A percentile compares a stretch with the other conserved stretches of the same genome.
Evolutionary conservation across 2,888 invertebrate species (phyloP).

Genomic region (Diloba caeruleocephala): DNA sequence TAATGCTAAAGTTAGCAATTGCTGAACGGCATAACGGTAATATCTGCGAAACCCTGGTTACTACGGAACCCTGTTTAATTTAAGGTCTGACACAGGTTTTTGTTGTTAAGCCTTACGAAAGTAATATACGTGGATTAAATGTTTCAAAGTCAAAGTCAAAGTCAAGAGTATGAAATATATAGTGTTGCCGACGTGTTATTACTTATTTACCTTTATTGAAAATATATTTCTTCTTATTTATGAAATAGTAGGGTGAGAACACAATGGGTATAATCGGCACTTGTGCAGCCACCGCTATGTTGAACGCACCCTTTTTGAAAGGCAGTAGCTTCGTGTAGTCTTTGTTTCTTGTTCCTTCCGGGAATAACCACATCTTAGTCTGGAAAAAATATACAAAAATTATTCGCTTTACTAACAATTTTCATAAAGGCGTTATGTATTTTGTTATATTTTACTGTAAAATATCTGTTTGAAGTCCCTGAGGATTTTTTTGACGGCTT

Average conservation of each 20-base stretch:
- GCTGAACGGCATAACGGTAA: no score
- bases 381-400: constrained; percentile 67
- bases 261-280: constrained; percentile 91
- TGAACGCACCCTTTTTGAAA: constrained; percentile 93
- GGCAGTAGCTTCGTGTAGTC: constrained; percentile 86
- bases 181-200: constrained; percentile 35
- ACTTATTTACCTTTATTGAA: constrained; percentile 71
- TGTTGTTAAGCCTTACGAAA: constrained; percentile 16
- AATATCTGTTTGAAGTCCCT: constrained; percentile 72
- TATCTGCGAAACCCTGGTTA: no score
- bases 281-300: constrained; percentile 91
- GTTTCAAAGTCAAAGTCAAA: constrained; percentile 21
- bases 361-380: constrained; percentile 92
- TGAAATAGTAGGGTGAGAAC: constrained; percentile 90
- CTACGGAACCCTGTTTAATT: no score
- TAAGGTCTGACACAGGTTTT: no score
- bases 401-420: constrained; percentile 21
- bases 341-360: constrained; percentile 92
- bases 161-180: constrained; percentile 20
- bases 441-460: constrained; percentile 61
- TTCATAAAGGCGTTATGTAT: constrained; percentile 51
- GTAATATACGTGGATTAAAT: constrained; percentile 21
- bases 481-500: constrained; percentile 79
- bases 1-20: no score
- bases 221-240: constrained; percentile 78